Evolutionary conservation across 2,797 vertebrate genomes (phyloP).

Genomic region (Sciurus carolinensis): DNA sequence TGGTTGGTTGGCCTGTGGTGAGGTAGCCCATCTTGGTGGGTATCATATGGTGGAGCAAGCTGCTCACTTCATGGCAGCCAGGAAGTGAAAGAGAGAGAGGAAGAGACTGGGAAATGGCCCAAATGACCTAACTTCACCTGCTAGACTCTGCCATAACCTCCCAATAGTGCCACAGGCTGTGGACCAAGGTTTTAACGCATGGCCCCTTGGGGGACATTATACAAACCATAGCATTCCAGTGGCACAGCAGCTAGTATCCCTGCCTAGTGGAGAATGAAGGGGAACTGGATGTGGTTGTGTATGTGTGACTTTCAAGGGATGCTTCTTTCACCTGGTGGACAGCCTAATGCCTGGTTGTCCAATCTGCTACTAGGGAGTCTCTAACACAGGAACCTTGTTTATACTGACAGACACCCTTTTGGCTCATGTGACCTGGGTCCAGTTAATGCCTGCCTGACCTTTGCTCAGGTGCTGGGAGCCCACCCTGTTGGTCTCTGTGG

Average conservation of each 20-base stretch:
- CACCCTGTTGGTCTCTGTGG: background rate
- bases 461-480: background rate
- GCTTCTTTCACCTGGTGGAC: background rate
- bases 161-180: background rate
- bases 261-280: background rate
- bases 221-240: background rate
- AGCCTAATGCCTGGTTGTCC: background rate
- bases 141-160: background rate
- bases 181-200: background rate
- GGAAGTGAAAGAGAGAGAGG: background rate
- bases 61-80: background rate
- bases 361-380: background rate
- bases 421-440: background rate
- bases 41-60: background rate
- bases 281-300: background rate
- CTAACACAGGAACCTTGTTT: background rate
- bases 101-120: background rate
- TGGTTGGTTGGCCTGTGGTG: background rate
- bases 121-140: background rate
- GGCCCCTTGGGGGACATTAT: background rate
- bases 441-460: background rate
- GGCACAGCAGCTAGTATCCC: background rate
- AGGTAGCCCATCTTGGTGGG: background rate
- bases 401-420: background rate
- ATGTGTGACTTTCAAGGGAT: background rate